Evolutionary conservation across 2,888 invertebrate species (phyloP).

Genomic region (Pyrrhosoma nymphula): DNA sequence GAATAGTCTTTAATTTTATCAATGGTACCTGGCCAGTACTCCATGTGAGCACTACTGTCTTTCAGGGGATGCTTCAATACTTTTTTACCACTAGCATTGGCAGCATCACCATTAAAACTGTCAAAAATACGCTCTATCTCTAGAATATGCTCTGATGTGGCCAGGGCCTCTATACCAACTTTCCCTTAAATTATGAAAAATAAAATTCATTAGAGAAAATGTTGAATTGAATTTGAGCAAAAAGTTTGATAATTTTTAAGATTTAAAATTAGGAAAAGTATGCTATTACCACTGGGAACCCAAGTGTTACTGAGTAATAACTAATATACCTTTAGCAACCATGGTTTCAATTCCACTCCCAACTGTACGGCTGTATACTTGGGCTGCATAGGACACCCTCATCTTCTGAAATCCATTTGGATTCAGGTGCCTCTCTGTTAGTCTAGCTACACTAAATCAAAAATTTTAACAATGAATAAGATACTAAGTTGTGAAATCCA

Average conservation of each 20-base stretch:
- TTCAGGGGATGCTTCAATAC: background rate
- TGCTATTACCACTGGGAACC: too few species aligned
- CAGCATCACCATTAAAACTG: background rate
- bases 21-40: background rate
- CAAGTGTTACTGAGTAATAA: too few species aligned
- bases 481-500: too few species aligned
- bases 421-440: background rate
- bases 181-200: background rate
- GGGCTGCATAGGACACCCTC: background rate
- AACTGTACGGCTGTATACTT: background rate
- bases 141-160: background rate
- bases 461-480: background rate
- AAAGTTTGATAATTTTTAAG: too few species aligned
- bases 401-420: constrained; percentile 24
- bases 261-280: too few species aligned
- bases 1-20: background rate
- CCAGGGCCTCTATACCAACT: background rate
- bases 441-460: background rate
- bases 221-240: background rate
- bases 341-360: constrained; percentile 14
- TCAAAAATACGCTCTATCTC: background rate
- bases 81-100: background rate
- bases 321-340: constrained; percentile 15
- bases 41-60: background rate
- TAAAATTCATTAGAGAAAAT: background rate